These are phyloP conservation scores for Corythornis cristatus DNA, from an alignment of 2,113 vertebrate genomes.

Conservation along the genomic window DNA sequence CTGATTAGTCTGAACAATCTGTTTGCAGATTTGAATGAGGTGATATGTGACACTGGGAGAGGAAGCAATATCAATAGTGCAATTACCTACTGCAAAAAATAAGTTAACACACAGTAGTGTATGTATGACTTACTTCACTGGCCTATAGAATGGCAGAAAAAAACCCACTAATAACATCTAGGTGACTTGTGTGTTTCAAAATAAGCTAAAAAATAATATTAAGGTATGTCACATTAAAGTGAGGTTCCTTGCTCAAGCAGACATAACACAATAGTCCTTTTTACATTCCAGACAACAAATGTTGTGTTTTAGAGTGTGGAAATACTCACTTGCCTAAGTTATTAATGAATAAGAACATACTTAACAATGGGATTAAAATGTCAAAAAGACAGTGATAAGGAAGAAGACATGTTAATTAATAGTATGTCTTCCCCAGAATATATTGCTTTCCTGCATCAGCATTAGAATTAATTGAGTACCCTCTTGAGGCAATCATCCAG, in stretches of 20 bases:
- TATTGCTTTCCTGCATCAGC: constrained; percentile 47
- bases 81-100: neutral
- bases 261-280: neutral
- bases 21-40: constrained; percentile 10
- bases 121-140: neutral
- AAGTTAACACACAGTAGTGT: neutral
- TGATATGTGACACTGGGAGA: constrained; percentile 33
- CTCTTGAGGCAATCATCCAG: constrained; percentile 48
- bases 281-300: neutral
- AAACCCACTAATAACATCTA: neutral
- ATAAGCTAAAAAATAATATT: neutral
- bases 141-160: neutral
- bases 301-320: neutral
- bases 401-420: constrained; percentile 66
- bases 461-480: constrained; percentile 67
- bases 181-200: neutral
- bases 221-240: neutral
- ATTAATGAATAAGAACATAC: constrained; percentile 21
- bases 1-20: neutral
- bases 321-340: constrained; percentile 1
- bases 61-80: neutral
- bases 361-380: constrained; percentile 36
- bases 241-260: neutral
- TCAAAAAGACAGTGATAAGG: constrained; percentile 26
- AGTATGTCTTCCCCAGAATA: constrained; percentile 32